Evolutionary conservation across 2,113 vertebrate species (phyloP), one percentile per base, ranked within the genome.

Genomic region (Cryptomyrus ogoouensis): DNA sequence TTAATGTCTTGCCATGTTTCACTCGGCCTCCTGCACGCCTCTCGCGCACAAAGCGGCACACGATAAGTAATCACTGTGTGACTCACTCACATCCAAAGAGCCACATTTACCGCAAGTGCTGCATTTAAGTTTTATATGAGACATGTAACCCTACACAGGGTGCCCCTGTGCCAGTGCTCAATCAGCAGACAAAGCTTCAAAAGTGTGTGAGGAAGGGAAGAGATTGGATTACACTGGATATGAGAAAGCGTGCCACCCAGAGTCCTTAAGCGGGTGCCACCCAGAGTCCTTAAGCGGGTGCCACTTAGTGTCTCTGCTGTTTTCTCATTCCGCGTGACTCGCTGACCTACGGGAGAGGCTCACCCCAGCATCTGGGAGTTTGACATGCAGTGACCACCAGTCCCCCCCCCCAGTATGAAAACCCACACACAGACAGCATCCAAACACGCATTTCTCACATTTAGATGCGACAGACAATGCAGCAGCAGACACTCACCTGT

Each of bases 401-500:
- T 3, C 9, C n/a, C 27, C 3, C 10, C 66, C 66, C 70, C 3
- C 9, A 17, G 13, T 35, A 74, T 13, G 3, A 17, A 39, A 35
- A 13, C 1, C 70, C 31, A 2, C 70, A 6, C 19, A 21, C 6
- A 21, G 19, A n/a, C 80, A 1, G 9, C 42, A 10, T 83, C 21
- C 21, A 39, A 83, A 83, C 39, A 17, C 0, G 3, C 46, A 27
- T 53, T 50, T 12, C 49, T 87, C 46, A 35, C 13, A 31, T 53
- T 52, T 19, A 87, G 13, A 42, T 21, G 53, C 83, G 62, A 90
- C 27, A 88, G 19, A 46, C 39, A 6, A 44, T 5, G 7, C 4
- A 13, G 88, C 77, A n/a, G 90, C 4, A 88, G 46, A 12, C 56
- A 17, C 96, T 92, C 94, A 98, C 98, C 97, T 99, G 98, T 94